phyloP scores from a whole-genome alignment of 2,113 vertebrate genomes.

The Porphyrio hochstetteri region DNA sequence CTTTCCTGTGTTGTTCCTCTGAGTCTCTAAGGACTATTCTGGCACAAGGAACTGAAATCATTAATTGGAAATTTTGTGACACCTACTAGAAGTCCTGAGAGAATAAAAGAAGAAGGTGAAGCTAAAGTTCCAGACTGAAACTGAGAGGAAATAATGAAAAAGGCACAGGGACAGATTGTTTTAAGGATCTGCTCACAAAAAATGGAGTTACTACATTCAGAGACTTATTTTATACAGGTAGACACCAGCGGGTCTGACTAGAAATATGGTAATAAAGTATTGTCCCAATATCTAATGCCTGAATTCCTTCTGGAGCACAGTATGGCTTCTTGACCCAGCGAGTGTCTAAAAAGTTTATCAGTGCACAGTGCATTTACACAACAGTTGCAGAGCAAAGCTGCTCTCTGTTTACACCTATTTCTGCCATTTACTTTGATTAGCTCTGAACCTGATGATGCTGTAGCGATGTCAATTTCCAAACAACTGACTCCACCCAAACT shows the following conservation, averaged over 20 bases:
- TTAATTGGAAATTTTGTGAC: not conserved
- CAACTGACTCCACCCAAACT: not conserved
- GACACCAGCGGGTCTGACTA: not conserved
- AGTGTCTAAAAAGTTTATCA: not conserved
- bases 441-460: not conserved
- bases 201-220: accelerated
- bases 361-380: not conserved
- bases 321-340: not conserved
- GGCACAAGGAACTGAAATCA: not conserved
- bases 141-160: not conserved
- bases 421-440: not conserved
- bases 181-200: not conserved
- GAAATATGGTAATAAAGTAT: not conserved
- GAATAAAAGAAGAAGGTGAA: not conserved
- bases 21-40: not conserved
- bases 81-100: not conserved
- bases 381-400: not conserved
- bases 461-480: not conserved
- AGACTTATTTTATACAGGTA: not conserved
- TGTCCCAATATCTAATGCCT: not conserved
- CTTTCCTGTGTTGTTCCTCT: not conserved
- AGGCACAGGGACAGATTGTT: not conserved
- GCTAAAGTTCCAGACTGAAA: not conserved
- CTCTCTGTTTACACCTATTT: not conserved
- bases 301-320: not conserved